Evolutionary conservation across 2,888 invertebrate species (phyloP).

Genomic region (Pandemis corylana): DNA sequence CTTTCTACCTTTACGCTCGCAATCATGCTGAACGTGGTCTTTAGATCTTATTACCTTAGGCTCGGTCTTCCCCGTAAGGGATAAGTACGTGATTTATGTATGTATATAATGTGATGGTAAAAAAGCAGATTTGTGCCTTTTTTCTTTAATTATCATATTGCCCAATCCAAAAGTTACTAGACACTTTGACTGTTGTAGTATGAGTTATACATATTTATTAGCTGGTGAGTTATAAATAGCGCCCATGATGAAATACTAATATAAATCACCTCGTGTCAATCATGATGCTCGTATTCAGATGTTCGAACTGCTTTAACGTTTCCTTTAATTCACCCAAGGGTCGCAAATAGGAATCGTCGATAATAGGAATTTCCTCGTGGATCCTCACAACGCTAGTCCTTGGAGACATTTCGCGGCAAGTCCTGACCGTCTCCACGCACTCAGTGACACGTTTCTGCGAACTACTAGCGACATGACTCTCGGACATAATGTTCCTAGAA

Average conservation of each 20-base stretch:
- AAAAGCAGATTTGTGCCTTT: too few species aligned
- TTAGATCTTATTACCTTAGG: too few species aligned
- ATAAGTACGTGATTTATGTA: too few species aligned
- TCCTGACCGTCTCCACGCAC: constrained; percentile 58
- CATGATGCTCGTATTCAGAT: constrained; percentile 84
- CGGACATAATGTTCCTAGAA: constrained; percentile 58
- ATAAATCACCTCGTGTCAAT: constrained; percentile 87
- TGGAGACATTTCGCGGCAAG: constrained; percentile 65
- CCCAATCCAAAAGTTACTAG: too few species aligned
- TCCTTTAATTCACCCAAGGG: constrained; percentile 86
- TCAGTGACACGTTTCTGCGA: constrained; percentile 46
- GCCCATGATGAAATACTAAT: background rate
- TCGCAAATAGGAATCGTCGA: constrained; percentile 84
- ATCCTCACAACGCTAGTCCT: constrained; percentile 70
- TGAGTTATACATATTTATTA: too few species aligned
- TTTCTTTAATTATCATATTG: too few species aligned
- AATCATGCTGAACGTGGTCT: too few species aligned
- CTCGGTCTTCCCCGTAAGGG: too few species aligned
- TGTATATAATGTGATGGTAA: too few species aligned
- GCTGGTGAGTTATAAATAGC: background rate
- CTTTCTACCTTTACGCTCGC: too few species aligned
- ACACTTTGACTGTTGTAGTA: too few species aligned
- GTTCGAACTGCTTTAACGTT: constrained; percentile 87
- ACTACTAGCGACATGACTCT: constrained; percentile 56
- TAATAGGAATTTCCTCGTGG: constrained; percentile 66